Evolutionary conservation across 2,797 vertebrate genomes (phyloP).

Genomic region (Sylvilagus floridanus): DNA sequence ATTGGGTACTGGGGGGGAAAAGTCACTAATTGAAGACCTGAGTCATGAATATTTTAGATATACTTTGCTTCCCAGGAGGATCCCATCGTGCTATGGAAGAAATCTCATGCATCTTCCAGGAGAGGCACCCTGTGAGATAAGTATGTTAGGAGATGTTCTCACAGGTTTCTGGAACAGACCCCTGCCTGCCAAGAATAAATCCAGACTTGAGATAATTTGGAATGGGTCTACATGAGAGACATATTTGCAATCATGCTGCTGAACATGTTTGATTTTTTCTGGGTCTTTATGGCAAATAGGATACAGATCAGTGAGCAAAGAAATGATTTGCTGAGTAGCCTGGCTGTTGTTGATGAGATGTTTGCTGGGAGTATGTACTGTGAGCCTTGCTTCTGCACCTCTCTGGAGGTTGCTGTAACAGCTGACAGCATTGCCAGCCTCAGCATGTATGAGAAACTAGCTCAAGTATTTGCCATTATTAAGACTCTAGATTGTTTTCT

Average conservation of each 20-base stretch:
- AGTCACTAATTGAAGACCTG: slow-evolving; percentile 23
- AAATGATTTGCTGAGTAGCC: slow-evolving; percentile 69
- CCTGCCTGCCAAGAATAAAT: slow-evolving; percentile 59
- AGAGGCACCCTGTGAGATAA: slow-evolving; percentile 2
- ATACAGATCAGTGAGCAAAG: slow-evolving; percentile 76
- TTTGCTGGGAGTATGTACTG: not conserved
- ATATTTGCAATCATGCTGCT: slow-evolving; percentile 68
- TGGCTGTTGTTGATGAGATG: slow-evolving; percentile 40
- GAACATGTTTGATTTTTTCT: slow-evolving; percentile 75
- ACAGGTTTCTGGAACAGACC: not conserved
- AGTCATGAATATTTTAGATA: slow-evolving; percentile 65
- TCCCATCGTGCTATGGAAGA: not conserved
- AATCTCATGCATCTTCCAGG: slow-evolving; percentile 4
- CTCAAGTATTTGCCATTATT: slow-evolving; percentile 66
- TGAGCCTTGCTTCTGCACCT: slow-evolving; percentile 18
- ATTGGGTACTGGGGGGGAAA: not conserved
- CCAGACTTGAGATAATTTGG: slow-evolving; percentile 40
- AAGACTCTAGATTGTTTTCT: slow-evolving; percentile 48
- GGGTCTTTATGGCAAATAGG: slow-evolving; percentile 66
- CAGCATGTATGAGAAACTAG: not conserved
- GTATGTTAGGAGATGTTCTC: slow-evolving; percentile 47
- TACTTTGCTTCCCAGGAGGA: slow-evolving; percentile 25
- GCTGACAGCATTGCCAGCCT: slow-evolving; percentile 20
- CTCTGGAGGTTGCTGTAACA: not conserved
- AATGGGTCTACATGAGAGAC: slow-evolving; percentile 56